Conservation (phyloP, 2,888 invertebrate genomes). For the Thecocarcelia acutangulata region DNA sequence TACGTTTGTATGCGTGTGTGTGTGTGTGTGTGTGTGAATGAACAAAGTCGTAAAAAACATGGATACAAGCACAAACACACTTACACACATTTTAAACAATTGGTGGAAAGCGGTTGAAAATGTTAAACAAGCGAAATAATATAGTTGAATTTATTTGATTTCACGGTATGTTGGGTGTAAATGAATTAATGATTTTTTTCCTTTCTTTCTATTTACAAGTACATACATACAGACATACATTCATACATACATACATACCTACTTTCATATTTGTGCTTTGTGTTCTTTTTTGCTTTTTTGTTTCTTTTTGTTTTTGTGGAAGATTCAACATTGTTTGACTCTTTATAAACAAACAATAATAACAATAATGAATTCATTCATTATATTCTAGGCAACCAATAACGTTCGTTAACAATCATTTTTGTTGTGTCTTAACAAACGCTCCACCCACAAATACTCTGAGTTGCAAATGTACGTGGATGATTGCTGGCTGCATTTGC, state of each 20-base stretch:
- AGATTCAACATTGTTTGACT: constrained; percentile 43
- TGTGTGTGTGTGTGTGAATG: too few relatives aligned
- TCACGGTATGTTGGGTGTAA: constrained; percentile 54
- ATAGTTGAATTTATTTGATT: constrained; percentile 57
- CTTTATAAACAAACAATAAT: constrained; percentile 50
- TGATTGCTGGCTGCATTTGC: constrained; percentile 23
- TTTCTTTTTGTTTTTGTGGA: constrained; percentile 4
- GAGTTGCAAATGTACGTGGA: constrained; percentile 8
- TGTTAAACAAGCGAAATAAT: constrained; percentile 58
- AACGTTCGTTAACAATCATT: constrained; percentile 52
- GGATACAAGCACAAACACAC: background rate
- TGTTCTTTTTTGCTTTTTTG: constrained; percentile 12
- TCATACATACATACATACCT: too few relatives aligned
- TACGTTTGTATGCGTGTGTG: too few relatives aligned
- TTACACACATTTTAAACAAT: constrained; percentile 24
- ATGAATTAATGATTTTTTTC: constrained; percentile 44
- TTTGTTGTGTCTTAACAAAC: constrained; percentile 43
- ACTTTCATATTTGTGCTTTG: too few relatives aligned
- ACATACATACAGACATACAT: too few relatives aligned
- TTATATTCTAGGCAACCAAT: constrained; percentile 51
- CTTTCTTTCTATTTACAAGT: constrained; percentile 1
- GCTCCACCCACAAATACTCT: constrained; percentile 54
- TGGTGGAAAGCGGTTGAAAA: constrained; percentile 33
- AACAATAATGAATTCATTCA: constrained; percentile 54
- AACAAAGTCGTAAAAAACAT: background rate